A percentile compares a stretch with the other conserved stretches of the same genome.
phyloP scores from a whole-genome alignment of 2,797 vertebrate genomes.

The Tangara arthus region DNA sequence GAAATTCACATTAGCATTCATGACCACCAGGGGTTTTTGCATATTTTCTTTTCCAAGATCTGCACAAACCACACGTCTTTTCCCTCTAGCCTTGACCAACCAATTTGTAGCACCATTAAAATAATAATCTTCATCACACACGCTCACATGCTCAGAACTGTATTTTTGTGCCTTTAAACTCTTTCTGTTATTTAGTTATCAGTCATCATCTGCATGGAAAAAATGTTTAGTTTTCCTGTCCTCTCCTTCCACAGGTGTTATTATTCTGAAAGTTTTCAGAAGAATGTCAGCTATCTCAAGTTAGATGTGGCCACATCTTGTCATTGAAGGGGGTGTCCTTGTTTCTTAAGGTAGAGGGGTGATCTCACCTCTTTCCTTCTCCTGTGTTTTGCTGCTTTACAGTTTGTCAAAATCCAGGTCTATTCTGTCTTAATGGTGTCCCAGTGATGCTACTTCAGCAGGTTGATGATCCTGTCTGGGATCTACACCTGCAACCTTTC shows the following conservation, averaged over 20 bases:
- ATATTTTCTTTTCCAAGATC: neutral
- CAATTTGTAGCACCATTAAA: neutral
- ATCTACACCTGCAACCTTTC: neutral
- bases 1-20: neutral
- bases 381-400: neutral
- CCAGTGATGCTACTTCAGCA: neutral
- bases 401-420: neutral
- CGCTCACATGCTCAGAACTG: neutral
- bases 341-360: neutral
- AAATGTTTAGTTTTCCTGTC: neutral
- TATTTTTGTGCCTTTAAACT: neutral
- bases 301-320: neutral
- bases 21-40: accelerated
- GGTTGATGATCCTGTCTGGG: neutral
- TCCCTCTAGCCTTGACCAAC: neutral
- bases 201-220: neutral
- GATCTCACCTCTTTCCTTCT: neutral
- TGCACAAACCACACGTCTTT: neutral
- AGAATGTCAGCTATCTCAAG: neutral
- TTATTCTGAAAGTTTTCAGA: neutral
- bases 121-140: neutral
- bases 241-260: neutral
- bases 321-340: neutral
- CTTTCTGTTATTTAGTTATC: neutral
- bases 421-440: neutral